Conservation (phyloP, 1,140 invertebrate genomes). For the Yoshiicerus persimilis region DNA sequence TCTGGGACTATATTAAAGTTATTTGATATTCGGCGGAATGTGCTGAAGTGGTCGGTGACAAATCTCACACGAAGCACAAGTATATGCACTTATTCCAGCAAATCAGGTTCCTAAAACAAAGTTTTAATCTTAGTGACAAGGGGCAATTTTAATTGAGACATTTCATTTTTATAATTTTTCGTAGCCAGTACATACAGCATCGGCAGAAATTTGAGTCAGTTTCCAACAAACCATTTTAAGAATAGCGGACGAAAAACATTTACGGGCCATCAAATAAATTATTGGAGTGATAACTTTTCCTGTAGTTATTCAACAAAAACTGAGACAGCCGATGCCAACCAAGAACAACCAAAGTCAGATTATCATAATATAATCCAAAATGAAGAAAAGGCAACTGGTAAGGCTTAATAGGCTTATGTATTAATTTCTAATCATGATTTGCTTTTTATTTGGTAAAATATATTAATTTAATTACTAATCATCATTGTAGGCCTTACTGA, state of each 20-base stretch:
- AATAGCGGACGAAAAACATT: neutral
- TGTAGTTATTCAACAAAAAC: neutral
- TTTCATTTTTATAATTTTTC: no score
- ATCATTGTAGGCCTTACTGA: constrained; percentile 36
- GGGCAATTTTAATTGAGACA: no score
- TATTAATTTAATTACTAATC: neutral
- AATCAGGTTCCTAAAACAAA: no score
- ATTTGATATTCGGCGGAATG: neutral
- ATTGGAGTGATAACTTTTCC: neutral
- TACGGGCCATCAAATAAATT: neutral
- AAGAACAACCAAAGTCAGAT: neutral
- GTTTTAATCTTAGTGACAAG: no score
- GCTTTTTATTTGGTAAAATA: neutral
- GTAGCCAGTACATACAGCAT: neutral
- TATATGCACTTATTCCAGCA: no score
- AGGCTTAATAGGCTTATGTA: neutral
- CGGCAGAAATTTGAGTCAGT: neutral
- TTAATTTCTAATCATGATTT: neutral
- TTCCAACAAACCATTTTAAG: neutral
- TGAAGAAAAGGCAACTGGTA: constrained; percentile 19
- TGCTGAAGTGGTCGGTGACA: neutral
- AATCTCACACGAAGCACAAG: neutral
- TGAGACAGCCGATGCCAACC: neutral
- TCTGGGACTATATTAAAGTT: neutral
- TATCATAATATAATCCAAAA: constrained; percentile 35